phyloP scores from a whole-genome alignment of 2,113 vertebrate species.

The Oenanthe oenanthe region DNA sequence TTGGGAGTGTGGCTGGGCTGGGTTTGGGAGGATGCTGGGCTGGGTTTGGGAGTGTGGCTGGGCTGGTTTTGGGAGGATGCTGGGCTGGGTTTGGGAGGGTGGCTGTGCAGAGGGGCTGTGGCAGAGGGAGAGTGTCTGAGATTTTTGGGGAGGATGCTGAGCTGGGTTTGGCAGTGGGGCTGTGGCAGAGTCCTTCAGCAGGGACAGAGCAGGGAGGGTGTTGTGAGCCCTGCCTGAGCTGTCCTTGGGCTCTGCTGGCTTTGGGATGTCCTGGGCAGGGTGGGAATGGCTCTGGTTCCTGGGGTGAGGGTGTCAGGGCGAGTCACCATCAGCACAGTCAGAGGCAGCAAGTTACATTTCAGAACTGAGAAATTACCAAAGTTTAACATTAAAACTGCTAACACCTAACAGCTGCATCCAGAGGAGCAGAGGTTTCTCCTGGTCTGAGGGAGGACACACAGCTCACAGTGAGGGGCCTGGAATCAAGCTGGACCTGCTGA shows the following conservation, averaged over 20 bases:
- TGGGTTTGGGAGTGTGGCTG: too few relatives aligned
- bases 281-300: background rate
- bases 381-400: background rate
- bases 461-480: background rate
- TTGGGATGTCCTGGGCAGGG: background rate
- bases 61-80: too few relatives aligned
- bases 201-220: rapidly evolving
- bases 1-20: too few relatives aligned
- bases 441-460: background rate
- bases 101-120: too few relatives aligned
- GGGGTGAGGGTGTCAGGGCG: rapidly evolving
- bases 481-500: background rate
- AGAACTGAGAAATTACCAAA: background rate
- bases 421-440: background rate
- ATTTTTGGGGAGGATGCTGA: too few relatives aligned
- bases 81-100: too few relatives aligned
- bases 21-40: too few relatives aligned
- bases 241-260: background rate
- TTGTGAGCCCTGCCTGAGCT: rapidly evolving
- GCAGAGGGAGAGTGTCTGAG: too few relatives aligned
- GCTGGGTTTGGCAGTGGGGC: background rate
- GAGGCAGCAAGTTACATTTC: background rate
- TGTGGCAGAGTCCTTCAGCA: background rate
- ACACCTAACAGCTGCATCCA: background rate
- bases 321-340: background rate